Conservation (phyloP, 23 tunicate genomes). For the Styela plicata region DNA sequence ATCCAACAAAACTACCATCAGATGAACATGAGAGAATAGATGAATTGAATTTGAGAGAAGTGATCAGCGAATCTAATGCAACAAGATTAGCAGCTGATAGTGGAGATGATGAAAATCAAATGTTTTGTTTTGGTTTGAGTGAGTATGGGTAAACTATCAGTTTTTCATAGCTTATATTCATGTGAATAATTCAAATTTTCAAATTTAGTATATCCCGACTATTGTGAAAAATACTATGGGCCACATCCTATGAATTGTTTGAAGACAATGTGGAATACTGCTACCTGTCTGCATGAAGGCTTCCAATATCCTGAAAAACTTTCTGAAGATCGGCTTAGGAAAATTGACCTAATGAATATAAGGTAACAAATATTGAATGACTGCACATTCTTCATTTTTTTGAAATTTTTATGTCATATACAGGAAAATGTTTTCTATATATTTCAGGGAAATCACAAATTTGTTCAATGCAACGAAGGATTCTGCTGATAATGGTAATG, state of each 20-base stretch:
- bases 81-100: too few species aligned
- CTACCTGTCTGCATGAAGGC: constrained; percentile 9
- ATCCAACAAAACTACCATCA: constrained; percentile 10
- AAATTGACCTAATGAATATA: neutral
- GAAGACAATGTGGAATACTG: constrained; percentile 24
- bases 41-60: neutral
- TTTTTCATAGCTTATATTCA: neutral
- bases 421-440: too few species aligned
- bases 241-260: constrained; percentile 32
- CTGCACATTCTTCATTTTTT: too few species aligned
- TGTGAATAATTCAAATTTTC: constrained; percentile 7
- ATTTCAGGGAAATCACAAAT: neutral
- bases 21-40: neutral
- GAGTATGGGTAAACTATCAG: neutral
- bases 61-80: too few species aligned
- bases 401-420: too few species aligned
- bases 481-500: neutral
- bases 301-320: neutral
- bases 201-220: constrained; percentile 11
- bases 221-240: constrained; percentile 23
- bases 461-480: neutral
- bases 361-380: too few species aligned
- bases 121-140: too few species aligned
- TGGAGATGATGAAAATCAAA: too few species aligned
- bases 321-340: neutral